Evolutionary conservation across 2,113 vertebrate species (phyloP).

Genomic region (Corythoichthys intestinalis): DNA sequence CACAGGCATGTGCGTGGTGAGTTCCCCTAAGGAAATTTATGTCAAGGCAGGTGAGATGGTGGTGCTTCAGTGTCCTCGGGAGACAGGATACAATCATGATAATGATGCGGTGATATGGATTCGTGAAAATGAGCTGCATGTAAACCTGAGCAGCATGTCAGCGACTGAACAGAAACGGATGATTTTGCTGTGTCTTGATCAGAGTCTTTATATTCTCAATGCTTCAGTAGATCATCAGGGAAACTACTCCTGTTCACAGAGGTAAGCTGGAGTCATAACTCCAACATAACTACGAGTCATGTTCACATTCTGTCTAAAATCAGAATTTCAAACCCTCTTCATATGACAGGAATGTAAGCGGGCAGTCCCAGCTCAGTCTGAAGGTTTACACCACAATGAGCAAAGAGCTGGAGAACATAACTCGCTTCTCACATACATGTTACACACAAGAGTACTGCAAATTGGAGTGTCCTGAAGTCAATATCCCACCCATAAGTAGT

Average conservation of each 20-base stretch:
- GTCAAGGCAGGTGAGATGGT: slow-evolving; percentile 39
- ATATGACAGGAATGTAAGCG: slow-evolving; percentile 23
- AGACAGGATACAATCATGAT: accelerated
- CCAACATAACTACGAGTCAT: too few species aligned
- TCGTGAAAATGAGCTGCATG: not conserved
- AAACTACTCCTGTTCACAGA: slow-evolving; percentile 45
- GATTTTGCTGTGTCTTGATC: slow-evolving; percentile 17
- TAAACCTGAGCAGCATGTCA: slow-evolving; percentile 16
- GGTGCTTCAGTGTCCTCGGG: slow-evolving; percentile 9
- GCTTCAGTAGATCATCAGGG: slow-evolving; percentile 39
- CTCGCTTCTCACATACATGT: not conserved
- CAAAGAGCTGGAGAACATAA: not conserved
- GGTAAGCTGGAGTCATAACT: slow-evolving; percentile 27
- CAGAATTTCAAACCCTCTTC: not conserved
- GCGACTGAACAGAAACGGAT: slow-evolving; percentile 19
- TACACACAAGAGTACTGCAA: slow-evolving; percentile 8
- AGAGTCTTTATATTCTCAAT: slow-evolving; percentile 27
- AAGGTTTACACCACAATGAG: slow-evolving; percentile 13
- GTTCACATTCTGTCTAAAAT: not conserved
- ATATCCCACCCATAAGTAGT: not conserved
- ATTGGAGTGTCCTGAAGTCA: not conserved
- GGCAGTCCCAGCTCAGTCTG: slow-evolving; percentile 21
- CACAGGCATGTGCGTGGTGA: not conserved
- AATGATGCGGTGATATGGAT: slow-evolving; percentile 28
- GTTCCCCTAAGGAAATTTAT: not conserved